Percentiles rank a stretch among this genome's conserved stretches.
phyloP scores from a whole-genome alignment of 1,140 invertebrate species.

The Bradysia coprophila region DNA sequence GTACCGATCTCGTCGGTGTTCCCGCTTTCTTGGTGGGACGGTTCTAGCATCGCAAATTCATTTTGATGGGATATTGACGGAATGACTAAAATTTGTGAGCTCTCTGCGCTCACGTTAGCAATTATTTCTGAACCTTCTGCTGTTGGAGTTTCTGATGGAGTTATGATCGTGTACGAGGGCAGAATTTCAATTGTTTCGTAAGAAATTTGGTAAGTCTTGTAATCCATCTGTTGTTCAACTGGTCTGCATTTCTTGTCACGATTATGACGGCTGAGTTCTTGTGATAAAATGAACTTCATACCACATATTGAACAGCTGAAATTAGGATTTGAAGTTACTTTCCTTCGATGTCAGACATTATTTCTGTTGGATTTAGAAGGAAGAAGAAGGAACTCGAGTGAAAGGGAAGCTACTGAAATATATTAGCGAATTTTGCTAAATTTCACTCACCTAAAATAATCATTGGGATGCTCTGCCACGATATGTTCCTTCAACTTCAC shows the following conservation, averaged over 20 bases:
- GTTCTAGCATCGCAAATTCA: too few species aligned
- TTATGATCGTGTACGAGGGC: not conserved
- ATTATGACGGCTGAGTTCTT: conserved; percentile 51
- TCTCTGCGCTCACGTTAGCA: too few species aligned
- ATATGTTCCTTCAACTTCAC: conserved; percentile 45
- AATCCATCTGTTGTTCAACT: not conserved
- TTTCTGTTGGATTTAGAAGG: too few species aligned
- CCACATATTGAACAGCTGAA: conserved; percentile 46
- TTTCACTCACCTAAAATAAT: conserved; percentile 26
- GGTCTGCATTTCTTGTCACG: conserved; percentile 30
- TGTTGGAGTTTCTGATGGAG: not conserved
- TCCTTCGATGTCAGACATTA: too few species aligned
- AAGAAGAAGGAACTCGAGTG: too few species aligned
- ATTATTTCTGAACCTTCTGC: too few species aligned
- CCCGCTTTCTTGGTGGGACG: not conserved
- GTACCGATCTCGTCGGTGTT: not conserved
- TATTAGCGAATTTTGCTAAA: conserved; percentile 6
- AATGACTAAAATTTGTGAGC: too few species aligned
- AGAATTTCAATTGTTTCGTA: not conserved
- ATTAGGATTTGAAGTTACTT: not conserved
- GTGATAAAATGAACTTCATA: conserved; percentile 40
- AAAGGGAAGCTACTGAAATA: not conserved
- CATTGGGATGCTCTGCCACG: conserved; percentile 35
- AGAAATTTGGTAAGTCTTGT: not conserved
- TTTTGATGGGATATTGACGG: too few species aligned